Conservation (phyloP, 2,113 vertebrate genomes). For the Dascyllus trimaculatus region DNA sequence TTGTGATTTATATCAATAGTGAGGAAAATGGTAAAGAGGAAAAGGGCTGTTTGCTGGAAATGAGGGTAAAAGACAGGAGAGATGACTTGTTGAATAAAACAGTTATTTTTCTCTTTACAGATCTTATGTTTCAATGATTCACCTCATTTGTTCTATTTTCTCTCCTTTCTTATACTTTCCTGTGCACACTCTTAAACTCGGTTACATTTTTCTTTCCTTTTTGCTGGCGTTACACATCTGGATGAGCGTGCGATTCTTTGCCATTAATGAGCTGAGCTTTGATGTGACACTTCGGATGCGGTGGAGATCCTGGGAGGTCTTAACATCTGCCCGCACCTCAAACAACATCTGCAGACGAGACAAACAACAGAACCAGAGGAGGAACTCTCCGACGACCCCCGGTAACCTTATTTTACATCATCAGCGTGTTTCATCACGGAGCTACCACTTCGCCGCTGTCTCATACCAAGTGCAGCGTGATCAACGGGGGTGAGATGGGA, state of each 20-base stretch:
- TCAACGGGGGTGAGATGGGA: slow-evolving; percentile 29
- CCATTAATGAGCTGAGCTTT: slow-evolving; percentile 77
- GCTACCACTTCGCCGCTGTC: slow-evolving; percentile 11
- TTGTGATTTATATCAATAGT: slow-evolving; percentile 58
- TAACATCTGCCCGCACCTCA: slow-evolving; percentile 77
- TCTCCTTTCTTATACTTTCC: background rate
- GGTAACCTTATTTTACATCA: slow-evolving; percentile 43
- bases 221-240: slow-evolving; percentile 33
- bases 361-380: slow-evolving; percentile 59
- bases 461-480: slow-evolving; percentile 31
- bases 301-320: slow-evolving; percentile 72
- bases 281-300: slow-evolving; percentile 77
- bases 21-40: slow-evolving; percentile 9
- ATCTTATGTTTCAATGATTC: slow-evolving; percentile 20
- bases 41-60: background rate
- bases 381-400: slow-evolving; percentile 43
- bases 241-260: slow-evolving; percentile 34
- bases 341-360: slow-evolving; percentile 76
- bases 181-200: background rate
- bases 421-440: slow-evolving; percentile 45
- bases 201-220: background rate
- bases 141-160: slow-evolving; percentile 23
- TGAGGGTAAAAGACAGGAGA: slow-evolving; percentile 16
- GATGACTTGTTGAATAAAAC: slow-evolving; percentile 50
- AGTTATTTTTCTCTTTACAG: background rate